These are phyloP conservation scores for Amblyopsis rosae DNA, from an alignment of 2,113 vertebrate genomes.

Conservation along the genomic window DNA sequence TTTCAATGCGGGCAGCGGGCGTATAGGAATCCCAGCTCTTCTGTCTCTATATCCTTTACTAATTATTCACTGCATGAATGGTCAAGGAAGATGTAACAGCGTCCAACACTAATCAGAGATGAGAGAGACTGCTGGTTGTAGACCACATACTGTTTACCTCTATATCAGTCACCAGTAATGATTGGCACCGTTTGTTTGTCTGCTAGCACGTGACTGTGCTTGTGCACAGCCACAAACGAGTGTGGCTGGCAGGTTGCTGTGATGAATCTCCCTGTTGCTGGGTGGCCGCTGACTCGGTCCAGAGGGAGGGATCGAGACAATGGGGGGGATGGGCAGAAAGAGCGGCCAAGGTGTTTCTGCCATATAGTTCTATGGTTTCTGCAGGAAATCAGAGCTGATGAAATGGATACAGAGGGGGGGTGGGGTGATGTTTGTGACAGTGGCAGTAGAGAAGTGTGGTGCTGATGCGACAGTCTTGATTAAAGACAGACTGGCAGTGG, in stretches of 20 bases:
- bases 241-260: conserved; percentile 48
- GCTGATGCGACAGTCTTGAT: conserved; percentile 48
- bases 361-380: background rate
- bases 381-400: conserved; percentile 6
- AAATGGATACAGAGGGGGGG: background rate
- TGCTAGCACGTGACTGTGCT: background rate
- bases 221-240: conserved; percentile 3
- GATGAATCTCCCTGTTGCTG: conserved; percentile 52
- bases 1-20: background rate
- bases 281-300: conserved; percentile 50
- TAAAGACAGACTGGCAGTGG: conserved; percentile 30
- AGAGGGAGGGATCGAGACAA: conserved; percentile 50
- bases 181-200: conserved; percentile 19
- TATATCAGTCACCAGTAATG: conserved; percentile 8
- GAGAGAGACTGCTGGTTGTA: background rate
- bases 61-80: background rate
- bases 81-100: background rate
- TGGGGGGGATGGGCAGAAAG: conserved; percentile 30
- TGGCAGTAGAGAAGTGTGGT: conserved; percentile 7
- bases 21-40: background rate
- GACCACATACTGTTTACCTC: background rate
- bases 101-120: no score
- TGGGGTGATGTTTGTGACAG: conserved; percentile 19
- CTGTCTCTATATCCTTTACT: background rate
- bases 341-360: conserved; percentile 22